Evolutionary conservation across 2,888 invertebrate species (phyloP).

Genomic region (Sphaerophoria taeniata): DNA sequence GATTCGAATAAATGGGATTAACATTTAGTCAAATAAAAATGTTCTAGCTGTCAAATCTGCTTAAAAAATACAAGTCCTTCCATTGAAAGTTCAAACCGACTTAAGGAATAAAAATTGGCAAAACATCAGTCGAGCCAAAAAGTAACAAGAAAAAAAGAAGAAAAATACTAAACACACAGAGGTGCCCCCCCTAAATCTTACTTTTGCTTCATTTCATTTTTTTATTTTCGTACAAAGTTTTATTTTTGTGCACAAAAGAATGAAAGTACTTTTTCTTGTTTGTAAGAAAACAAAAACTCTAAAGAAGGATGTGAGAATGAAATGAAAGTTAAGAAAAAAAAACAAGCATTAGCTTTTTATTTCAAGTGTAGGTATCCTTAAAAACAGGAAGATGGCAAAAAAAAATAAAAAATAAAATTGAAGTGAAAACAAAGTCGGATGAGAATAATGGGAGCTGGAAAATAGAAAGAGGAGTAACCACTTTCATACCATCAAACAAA

Average conservation of each 20-base stretch:
- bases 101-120: no score
- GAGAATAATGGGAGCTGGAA: constrained; percentile 54
- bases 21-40: no score
- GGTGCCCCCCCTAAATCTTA: constrained; percentile 36
- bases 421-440: constrained; percentile 40
- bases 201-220: constrained; percentile 41
- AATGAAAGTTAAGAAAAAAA: not conserved
- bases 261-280: not conserved
- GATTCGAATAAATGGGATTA: no score
- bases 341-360: constrained; percentile 55
- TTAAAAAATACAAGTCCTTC: no score
- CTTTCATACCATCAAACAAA: no score
- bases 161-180: no score
- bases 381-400: constrained; percentile 46
- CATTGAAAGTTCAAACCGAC: no score
- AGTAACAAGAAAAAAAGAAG: no score
- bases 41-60: no score
- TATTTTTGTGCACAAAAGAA: constrained; percentile 14
- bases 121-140: no score
- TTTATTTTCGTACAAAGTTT: constrained; percentile 19
- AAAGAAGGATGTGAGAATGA: constrained; percentile 1
- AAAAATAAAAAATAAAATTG: not conserved
- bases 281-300: not conserved
- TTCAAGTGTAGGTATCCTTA: constrained; percentile 65
- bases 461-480: not conserved